Conservation (phyloP, 2,113 vertebrate genomes). For the Glaucidium brasilianum region DNA sequence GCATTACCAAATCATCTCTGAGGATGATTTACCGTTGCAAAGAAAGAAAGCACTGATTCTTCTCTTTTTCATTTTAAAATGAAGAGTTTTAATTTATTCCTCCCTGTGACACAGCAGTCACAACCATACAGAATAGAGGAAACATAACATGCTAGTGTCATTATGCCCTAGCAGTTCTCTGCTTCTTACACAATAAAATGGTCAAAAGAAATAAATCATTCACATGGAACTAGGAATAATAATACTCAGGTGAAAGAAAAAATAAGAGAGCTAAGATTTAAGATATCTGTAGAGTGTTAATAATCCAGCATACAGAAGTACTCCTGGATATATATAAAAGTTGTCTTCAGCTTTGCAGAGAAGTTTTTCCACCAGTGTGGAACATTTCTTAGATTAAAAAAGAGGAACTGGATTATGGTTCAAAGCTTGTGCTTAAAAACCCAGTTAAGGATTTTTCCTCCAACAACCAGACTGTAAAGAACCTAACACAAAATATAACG, state of each 20-base stretch:
- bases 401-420: neutral
- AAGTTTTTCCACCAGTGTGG: neutral
- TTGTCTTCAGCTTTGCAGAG: neutral
- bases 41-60: neutral
- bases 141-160: neutral
- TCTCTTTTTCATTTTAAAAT: neutral
- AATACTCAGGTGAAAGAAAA: neutral
- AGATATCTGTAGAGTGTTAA: neutral
- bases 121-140: neutral
- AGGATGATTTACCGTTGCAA: neutral
- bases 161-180: neutral
- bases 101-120: neutral
- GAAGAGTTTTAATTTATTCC: neutral
- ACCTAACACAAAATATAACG: neutral
- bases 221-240: neutral
- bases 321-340: neutral
- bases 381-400: neutral
- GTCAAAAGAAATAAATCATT: neutral
- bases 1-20: slow-evolving; percentile 13
- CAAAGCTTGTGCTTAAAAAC: neutral
- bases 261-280: neutral
- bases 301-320: neutral
- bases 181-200: neutral
- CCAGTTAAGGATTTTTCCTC: neutral
- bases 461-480: neutral